Percentiles rank a stretch among this genome's conserved stretches.
phyloP scores from a whole-genome alignment of 2,113 vertebrate species.

The Natator depressus region DNA sequence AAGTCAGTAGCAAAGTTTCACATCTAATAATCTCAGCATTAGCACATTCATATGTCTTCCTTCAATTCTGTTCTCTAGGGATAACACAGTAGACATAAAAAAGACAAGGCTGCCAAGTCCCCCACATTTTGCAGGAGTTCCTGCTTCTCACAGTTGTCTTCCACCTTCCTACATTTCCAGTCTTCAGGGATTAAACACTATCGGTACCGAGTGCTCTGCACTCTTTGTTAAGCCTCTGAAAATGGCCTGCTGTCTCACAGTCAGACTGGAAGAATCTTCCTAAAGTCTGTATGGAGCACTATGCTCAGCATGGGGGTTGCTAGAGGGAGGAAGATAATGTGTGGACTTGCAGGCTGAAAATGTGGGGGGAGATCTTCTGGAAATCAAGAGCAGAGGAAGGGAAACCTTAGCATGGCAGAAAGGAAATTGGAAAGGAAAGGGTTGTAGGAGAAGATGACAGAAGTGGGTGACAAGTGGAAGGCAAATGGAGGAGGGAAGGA shows the following conservation, averaged over 20 bases:
- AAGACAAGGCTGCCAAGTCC: constrained; percentile 64
- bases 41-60: constrained; percentile 51
- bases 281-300: neutral
- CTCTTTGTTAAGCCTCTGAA: neutral
- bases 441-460: neutral
- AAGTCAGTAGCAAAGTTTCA: neutral
- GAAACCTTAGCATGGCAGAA: neutral
- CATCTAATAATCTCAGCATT: neutral
- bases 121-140: constrained; percentile 68
- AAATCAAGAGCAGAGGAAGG: neutral
- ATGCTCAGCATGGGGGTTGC: neutral
- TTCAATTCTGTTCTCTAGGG: constrained; percentile 44
- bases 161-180: constrained; percentile 75
- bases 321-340: neutral
- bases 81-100: constrained; percentile 52
- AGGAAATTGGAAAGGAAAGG: neutral
- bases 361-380: neutral
- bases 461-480: neutral
- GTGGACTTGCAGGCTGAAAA: neutral
- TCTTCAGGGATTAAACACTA: constrained; percentile 53
- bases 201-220: constrained; percentile 33
- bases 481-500: neutral
- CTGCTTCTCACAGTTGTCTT: constrained; percentile 75
- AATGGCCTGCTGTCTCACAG: constrained; percentile 7
- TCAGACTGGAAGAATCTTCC: neutral